Percentiles rank a stretch among this genome's conserved stretches.
Evolutionary conservation across 2,797 vertebrate genomes (phyloP).

Genomic region (Poecilia wingei): DNA sequence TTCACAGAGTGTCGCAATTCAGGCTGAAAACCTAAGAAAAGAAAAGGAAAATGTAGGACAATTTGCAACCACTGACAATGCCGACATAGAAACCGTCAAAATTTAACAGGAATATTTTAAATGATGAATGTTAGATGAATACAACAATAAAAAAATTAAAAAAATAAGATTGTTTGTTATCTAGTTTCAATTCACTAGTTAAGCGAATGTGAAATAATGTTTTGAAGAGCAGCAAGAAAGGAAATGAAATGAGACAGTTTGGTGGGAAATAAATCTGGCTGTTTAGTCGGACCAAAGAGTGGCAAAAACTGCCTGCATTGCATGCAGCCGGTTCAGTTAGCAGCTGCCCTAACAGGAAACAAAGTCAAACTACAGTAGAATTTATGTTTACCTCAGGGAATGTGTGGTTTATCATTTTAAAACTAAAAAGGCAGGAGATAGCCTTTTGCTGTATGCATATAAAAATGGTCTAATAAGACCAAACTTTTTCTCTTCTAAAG

Average conservation of each 20-base stretch:
- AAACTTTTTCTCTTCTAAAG: not conserved
- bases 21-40: not conserved
- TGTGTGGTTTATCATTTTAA: not conserved
- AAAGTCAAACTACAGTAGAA: not conserved
- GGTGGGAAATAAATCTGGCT: not conserved
- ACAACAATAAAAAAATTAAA: not conserved
- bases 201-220: not conserved
- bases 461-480: not conserved
- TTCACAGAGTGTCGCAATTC: not conserved
- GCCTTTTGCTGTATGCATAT: not conserved
- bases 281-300: not conserved
- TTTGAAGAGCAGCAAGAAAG: not conserved
- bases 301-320: not conserved
- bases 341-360: not conserved
- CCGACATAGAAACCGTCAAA: not conserved
- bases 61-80: not conserved
- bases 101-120: not conserved
- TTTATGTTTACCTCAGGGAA: not conserved
- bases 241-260: not conserved
- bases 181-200: not conserved
- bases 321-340: not conserved
- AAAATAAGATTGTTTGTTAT: not conserved
- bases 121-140: not conserved
- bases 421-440: not conserved
- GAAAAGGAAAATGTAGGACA: not conserved